Conservation (phyloP, 2,113 vertebrate genomes). For the Polyodon spathula region DNA sequence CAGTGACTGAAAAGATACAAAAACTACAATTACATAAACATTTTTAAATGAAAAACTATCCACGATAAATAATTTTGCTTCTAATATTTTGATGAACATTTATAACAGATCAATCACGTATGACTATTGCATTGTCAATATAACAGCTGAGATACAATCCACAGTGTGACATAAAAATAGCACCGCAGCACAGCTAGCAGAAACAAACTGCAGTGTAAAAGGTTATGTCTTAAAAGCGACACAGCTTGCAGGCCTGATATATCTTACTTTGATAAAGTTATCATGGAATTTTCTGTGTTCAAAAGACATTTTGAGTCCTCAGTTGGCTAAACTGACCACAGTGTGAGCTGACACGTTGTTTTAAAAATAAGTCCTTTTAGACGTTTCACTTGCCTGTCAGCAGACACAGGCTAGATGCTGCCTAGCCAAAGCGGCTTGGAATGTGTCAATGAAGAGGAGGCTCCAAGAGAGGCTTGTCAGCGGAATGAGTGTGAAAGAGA, state of each 20-base stretch:
- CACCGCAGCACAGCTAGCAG: no score
- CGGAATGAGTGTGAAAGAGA: slow-evolving; percentile 49
- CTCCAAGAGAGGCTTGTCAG: slow-evolving; percentile 57
- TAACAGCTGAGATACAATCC: not conserved
- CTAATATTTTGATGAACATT: no score
- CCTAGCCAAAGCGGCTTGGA: slow-evolving; percentile 44
- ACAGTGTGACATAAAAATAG: not conserved
- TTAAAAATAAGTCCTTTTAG: slow-evolving; percentile 33
- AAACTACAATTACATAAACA: no score
- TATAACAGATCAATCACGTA: no score
- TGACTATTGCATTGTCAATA: no score
- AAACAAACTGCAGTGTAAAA: slow-evolving; percentile 23
- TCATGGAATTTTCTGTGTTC: slow-evolving; percentile 49
- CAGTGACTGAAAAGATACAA: no score
- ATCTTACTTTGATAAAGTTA: slow-evolving; percentile 51
- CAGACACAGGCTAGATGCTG: slow-evolving; percentile 30
- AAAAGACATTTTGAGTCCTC: no score
- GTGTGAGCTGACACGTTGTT: slow-evolving; percentile 50
- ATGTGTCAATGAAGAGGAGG: slow-evolving; percentile 67
- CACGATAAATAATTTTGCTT: no score
- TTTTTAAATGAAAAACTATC: no score
- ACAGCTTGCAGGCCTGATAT: slow-evolving; percentile 43
- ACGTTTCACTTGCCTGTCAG: slow-evolving; percentile 54
- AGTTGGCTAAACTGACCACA: slow-evolving; percentile 55
- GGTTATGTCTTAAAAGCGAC: slow-evolving; percentile 47